Evolutionary conservation across 2,797 vertebrate genomes (phyloP).

Genomic region (Rhinogobio ventralis): DNA sequence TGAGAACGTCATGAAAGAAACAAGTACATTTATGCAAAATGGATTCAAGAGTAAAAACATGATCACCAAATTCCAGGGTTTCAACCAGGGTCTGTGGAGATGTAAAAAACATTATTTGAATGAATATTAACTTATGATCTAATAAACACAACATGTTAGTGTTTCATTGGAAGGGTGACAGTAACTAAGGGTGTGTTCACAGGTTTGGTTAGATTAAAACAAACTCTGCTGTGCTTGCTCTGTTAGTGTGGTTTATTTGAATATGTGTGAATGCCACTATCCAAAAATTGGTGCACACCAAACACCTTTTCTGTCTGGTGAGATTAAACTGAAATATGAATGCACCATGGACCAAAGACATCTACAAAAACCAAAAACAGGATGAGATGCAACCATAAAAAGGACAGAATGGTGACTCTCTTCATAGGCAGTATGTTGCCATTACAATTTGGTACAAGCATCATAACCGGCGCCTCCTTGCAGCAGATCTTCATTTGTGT

Average conservation of each 20-base stretch:
- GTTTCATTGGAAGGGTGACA: background rate
- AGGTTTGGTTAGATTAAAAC: background rate
- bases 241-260: background rate
- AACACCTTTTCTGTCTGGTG: background rate
- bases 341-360: background rate
- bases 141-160: background rate
- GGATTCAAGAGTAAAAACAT: slow-evolving; percentile 39
- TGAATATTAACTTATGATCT: background rate
- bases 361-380: background rate
- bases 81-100: background rate
- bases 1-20: background rate
- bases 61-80: background rate
- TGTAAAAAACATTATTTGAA: background rate
- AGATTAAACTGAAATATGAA: background rate
- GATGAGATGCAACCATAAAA: background rate
- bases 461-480: background rate
- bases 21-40: slow-evolving; percentile 7
- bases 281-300: background rate
- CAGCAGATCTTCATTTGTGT: background rate
- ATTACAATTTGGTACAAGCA: background rate
- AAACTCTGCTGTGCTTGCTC: background rate
- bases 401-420: background rate
- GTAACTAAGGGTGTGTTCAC: slow-evolving; percentile 1
- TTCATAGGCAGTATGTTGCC: background rate
- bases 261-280: background rate